These are phyloP conservation scores for Aegithalos caudatus DNA, from an alignment of 2,113 vertebrate species.

Conservation along the genomic window DNA sequence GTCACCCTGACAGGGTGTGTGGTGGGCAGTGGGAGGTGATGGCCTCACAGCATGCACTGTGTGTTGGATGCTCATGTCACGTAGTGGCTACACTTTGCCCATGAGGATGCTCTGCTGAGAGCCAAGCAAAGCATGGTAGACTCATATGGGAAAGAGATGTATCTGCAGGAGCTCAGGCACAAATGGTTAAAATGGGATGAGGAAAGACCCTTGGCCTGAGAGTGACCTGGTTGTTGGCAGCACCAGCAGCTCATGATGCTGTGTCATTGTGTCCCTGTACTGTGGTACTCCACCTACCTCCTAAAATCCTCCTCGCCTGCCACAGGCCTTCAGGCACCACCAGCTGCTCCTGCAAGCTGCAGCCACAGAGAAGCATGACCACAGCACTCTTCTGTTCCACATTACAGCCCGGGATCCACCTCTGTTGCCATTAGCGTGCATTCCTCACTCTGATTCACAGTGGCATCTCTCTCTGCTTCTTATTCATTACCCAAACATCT, in stretches of 20 bases:
- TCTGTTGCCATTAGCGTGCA: background rate
- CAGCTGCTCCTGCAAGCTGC: background rate
- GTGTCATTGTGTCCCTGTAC: background rate
- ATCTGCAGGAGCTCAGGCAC: background rate
- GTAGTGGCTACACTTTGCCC: background rate
- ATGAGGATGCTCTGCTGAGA: background rate
- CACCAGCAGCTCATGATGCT: background rate
- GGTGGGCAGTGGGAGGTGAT: background rate
- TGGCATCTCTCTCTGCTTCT: constrained; percentile 55
- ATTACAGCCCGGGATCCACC: background rate
- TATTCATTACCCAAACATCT: constrained; percentile 67
- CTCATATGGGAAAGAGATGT: background rate
- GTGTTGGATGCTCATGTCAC: too few species aligned
- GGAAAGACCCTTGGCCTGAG: background rate
- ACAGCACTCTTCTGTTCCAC: constrained; percentile 37
- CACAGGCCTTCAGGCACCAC: background rate
- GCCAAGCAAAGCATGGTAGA: background rate
- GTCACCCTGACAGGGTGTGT: background rate
- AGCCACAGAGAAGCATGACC: background rate
- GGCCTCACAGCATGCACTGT: background rate
- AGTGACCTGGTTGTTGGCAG: background rate
- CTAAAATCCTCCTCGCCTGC: fast-evolving
- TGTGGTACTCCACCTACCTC: background rate
- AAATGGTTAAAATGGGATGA: background rate
- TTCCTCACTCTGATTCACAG: constrained; percentile 51